Base-by-base conservation (phyloP, 2,113 vertebrate genomes). In the Sorex araneus region DNA sequence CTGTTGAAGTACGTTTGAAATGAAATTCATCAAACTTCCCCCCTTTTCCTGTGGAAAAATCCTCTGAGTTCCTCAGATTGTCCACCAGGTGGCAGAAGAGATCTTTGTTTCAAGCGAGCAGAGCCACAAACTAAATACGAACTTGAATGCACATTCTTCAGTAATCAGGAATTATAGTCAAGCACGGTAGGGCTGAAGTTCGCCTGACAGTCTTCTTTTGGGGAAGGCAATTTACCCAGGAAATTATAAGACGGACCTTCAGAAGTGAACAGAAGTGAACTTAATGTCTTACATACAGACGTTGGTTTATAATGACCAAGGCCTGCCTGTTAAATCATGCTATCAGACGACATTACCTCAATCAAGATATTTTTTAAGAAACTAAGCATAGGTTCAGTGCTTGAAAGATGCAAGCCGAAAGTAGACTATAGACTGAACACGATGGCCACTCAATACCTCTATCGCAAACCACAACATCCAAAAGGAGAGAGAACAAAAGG, bases 11-110 rank as follows among this genome's bases (percentile, higher is more conserved):
- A 97, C 92, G 97, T 97, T 94, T 94, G 95, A 95, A 96, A 95
- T 83, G 87, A 96, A 97, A 97, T 97, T 97, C 95, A 96, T 97
- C 97, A 82, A 92, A 93, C 96, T 93, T 83, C 57, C 43, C 74
- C 34, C 89, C 84, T 60, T 60, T 60, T 97, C 97, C 94, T 92
- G 93, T 93, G 87, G 90, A 95, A 97, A 96, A 97, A 97, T 96
- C 86, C 89, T 93, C 57, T 27, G 40, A 85, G 90, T 97, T 98
- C 95, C 88, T 87, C 2, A 0, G 36, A 84, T 57, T 2, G 47
- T 64, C 98, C 97, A 98, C 96, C 76, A 98, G 98, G 80, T 97
- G 97, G 98, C 98, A 98, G 97, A 90, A 96, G 97, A 0, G 94
- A 81, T 50, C 97, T 95, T 95, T 32, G 32, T 84, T 30, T 95